Conservation (phyloP, 2,888 invertebrate genomes). For the Ichneumoninae sp. region DNA sequence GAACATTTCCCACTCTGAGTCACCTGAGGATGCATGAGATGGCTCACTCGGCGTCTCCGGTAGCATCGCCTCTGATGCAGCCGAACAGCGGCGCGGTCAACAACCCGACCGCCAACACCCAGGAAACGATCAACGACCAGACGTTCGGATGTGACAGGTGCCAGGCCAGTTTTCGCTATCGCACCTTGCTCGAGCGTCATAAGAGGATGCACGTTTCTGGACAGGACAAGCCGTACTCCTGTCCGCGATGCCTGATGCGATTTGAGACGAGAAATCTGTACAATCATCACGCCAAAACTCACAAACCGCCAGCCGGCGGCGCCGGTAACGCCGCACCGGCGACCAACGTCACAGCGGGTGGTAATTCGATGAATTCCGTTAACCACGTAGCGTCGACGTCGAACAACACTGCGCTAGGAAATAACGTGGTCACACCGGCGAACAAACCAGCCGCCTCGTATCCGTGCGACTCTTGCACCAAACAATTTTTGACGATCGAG, state of each 20-base stretch:
- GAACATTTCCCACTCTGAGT: conserved; percentile 78
- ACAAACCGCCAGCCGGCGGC: conserved; percentile 71
- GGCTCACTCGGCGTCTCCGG: conserved; percentile 72
- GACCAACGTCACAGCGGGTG: conserved; percentile 48
- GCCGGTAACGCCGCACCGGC: conserved; percentile 5
- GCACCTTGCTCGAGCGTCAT: conserved; percentile 83
- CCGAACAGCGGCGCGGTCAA: conserved; percentile 37
- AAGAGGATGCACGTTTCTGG: conserved; percentile 81
- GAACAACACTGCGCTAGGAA: not conserved
- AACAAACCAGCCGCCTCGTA: conserved; percentile 67
- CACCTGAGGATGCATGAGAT: conserved; percentile 81
- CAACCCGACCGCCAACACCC: conserved; percentile 21
- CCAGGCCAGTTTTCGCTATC: conserved; percentile 82
- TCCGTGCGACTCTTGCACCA: conserved; percentile 81
- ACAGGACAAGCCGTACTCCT: conserved; percentile 82
- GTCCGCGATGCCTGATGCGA: conserved; percentile 82
- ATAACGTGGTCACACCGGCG: not conserved
- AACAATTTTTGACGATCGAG: conserved; percentile 80
- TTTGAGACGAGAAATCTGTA: conserved; percentile 83
- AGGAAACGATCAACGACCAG: conserved; percentile 72
- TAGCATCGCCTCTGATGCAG: conserved; percentile 61
- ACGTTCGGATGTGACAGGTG: conserved; percentile 81
- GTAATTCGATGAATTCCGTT: conserved; percentile 12
- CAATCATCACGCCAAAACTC: conserved; percentile 83
- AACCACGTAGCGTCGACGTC: conserved; percentile 36